Conservation (phyloP, 1,140 invertebrate genomes). For the Pentalonia nigronervosa region DNA sequence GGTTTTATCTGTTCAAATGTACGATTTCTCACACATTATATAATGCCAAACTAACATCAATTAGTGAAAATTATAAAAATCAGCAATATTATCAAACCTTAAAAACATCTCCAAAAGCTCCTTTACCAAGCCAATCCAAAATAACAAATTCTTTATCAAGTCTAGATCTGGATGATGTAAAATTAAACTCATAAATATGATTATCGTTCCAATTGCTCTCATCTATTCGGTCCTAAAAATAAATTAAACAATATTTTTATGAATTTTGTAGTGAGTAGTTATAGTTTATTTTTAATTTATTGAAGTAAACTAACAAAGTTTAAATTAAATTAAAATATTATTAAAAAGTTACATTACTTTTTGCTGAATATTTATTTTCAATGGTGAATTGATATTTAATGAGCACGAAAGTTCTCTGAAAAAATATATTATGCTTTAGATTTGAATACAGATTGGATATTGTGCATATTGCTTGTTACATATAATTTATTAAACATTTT, state of each 20-base stretch:
- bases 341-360: conserved; percentile 17
- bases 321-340: not conserved
- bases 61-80: not conserved
- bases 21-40: not conserved
- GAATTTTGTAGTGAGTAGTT: not conserved
- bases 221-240: conserved; percentile 32
- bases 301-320: not conserved
- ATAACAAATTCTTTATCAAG: conserved; percentile 88
- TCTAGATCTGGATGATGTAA: conserved; percentile 63
- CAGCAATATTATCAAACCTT: conserved; percentile 71
- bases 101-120: conserved; percentile 94
- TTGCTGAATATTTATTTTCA: not conserved
- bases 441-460: not conserved
- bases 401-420: not conserved
- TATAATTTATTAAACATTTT: not conserved
- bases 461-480: not conserved
- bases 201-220: not conserved
- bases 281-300: not conserved
- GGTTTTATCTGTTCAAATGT: not conserved
- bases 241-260: not conserved
- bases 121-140: conserved; percentile 85
- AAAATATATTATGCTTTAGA: not conserved
- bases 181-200: conserved; percentile 2
- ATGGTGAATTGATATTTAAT: not conserved
- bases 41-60: not conserved